These are phyloP conservation scores for Hydraecia micacea DNA, from an alignment of 2,888 invertebrate species.

Conservation along the genomic window DNA sequence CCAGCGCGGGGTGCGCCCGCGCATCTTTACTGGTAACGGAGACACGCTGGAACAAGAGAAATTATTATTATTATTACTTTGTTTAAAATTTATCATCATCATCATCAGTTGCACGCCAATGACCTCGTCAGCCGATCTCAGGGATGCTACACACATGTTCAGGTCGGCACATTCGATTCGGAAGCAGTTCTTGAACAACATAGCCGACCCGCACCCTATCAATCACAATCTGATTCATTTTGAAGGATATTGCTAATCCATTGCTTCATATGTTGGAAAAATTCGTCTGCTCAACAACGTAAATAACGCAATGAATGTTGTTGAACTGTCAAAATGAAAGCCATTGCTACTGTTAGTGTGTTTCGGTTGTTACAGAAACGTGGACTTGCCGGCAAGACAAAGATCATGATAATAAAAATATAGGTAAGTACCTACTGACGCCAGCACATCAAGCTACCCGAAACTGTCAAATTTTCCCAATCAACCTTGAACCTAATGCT, in stretches of 20 bases:
- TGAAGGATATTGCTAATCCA: neutral
- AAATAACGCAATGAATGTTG: neutral
- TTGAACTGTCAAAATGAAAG: neutral
- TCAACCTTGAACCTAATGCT: too few species aligned
- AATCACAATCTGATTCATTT: too few species aligned
- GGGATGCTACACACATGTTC: neutral
- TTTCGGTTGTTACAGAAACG: neutral
- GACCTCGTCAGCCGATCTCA: neutral
- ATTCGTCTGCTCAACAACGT: neutral
- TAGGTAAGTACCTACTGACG: too few species aligned
- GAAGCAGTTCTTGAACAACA: neutral
- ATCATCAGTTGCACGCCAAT: neutral
- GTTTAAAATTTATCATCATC: neutral
- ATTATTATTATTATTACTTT: neutral
- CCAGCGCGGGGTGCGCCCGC: slow-evolving; percentile 81
- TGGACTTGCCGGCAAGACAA: neutral
- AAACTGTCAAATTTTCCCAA: too few species aligned
- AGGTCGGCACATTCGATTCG: neutral
- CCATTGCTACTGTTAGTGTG: neutral
- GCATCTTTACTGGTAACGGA: slow-evolving; percentile 74
- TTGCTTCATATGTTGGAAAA: neutral
- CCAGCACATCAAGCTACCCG: too few species aligned
- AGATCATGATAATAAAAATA: neutral
- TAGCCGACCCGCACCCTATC: too few species aligned
- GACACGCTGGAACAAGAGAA: slow-evolving; percentile 63